These are phyloP conservation scores for Progne subis DNA, from an alignment of 2,113 vertebrate genomes.

Conservation along the genomic window DNA sequence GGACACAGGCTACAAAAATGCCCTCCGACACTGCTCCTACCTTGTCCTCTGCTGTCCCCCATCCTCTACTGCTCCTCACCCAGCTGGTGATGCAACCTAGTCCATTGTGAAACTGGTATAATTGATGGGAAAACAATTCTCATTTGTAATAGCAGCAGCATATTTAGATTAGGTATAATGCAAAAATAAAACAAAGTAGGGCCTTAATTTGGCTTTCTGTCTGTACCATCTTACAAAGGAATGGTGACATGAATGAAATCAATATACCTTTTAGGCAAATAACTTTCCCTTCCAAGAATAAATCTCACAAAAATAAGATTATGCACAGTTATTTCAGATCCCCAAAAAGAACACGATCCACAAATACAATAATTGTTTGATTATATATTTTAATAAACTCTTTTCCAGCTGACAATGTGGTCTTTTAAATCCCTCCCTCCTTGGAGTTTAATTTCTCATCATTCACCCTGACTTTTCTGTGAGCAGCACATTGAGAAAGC, in stretches of 20 bases:
- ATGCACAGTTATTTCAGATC: not conserved
- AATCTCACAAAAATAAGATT: constrained; percentile 35
- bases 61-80: not conserved
- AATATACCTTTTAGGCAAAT: constrained; percentile 30
- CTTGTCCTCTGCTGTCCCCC: not conserved
- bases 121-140: not conserved
- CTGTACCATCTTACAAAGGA: not conserved
- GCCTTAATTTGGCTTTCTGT: constrained; percentile 1
- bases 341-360: not conserved
- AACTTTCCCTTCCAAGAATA: constrained; percentile 35
- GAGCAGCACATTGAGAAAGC: not conserved
- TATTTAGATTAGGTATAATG: not conserved
- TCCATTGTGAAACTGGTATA: not conserved
- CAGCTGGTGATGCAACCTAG: not conserved
- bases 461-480: not conserved
- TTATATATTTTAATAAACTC: constrained; percentile 33
- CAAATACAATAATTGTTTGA: constrained; percentile 8
- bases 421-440: not conserved
- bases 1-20: not conserved
- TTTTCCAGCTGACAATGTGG: not conserved
- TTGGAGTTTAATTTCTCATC: not conserved
- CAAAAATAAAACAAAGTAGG: not conserved
- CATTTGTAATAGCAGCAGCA: not conserved
- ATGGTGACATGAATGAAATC: constrained; percentile 43
- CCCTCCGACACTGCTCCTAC: not conserved